Conservation (phyloP, 2,888 invertebrate genomes). For the Dasypogon diadema region DNA sequence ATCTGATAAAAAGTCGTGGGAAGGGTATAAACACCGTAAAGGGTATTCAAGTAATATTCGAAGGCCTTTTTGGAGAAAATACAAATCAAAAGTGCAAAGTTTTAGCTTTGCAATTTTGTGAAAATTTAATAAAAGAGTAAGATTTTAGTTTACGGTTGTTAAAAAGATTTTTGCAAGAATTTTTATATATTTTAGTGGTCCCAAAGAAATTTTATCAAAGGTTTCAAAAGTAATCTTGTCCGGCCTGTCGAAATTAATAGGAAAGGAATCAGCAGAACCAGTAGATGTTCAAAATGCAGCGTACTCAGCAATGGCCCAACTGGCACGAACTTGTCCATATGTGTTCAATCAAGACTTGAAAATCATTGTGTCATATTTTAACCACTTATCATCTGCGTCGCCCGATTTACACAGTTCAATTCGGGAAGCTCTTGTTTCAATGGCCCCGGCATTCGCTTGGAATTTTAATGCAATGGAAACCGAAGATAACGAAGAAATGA, state of each 20-base stretch:
- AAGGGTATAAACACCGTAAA: constrained; percentile 81
- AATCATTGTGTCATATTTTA: constrained; percentile 66
- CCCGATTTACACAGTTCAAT: constrained; percentile 75
- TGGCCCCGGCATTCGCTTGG: constrained; percentile 75
- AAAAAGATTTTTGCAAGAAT: neutral
- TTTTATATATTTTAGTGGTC: constrained; percentile 61
- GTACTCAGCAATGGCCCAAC: constrained; percentile 67
- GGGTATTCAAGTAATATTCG: constrained; percentile 90
- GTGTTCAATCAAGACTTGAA: constrained; percentile 78
- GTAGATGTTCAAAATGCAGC: constrained; percentile 70
- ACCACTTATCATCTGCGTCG: constrained; percentile 64
- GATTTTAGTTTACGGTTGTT: constrained; percentile 61
- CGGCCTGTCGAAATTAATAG: constrained; percentile 66
- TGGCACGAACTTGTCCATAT: constrained; percentile 70
- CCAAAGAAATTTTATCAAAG: constrained; percentile 65
- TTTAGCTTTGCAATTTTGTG: constrained; percentile 83
- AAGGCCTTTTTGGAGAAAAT: constrained; percentile 85
- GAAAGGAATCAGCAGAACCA: constrained; percentile 64
- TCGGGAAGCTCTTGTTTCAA: constrained; percentile 77
- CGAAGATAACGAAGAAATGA: constrained; percentile 59
- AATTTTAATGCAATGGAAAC: constrained; percentile 60
- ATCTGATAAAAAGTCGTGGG: constrained; percentile 80
- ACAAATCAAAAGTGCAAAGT: constrained; percentile 87
- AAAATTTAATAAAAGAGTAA: constrained; percentile 85
- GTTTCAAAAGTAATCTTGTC: constrained; percentile 66